A percentile compares a stretch with the other conserved stretches of the same genome.
Conservation (phyloP, 2,797 vertebrate species). For the Yasuhikotakia modesta region DNA sequence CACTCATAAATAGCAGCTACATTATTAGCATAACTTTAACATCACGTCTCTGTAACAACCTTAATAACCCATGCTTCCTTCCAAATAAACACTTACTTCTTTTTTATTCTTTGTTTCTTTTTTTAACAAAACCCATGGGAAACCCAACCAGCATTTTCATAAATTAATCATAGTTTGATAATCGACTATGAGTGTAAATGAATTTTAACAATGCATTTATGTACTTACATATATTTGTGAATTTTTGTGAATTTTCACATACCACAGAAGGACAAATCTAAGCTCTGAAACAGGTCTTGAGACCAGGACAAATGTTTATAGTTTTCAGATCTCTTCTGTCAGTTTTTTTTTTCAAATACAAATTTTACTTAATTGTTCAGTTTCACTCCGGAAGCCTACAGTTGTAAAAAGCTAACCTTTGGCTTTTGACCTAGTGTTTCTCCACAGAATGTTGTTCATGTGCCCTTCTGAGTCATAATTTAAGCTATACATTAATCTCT, state of each 20-base stretch:
- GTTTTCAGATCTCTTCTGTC: not conserved
- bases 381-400: not conserved
- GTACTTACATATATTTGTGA: too few relatives aligned
- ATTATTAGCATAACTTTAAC: constrained; percentile 4
- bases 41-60: not conserved
- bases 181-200: too few relatives aligned
- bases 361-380: not conserved
- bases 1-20: not conserved
- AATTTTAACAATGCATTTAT: too few relatives aligned
- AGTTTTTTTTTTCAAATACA: not conserved
- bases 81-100: not conserved
- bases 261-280: too few relatives aligned
- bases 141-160: too few relatives aligned
- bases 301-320: not conserved
- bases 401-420: constrained; percentile 3
- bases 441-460: not conserved
- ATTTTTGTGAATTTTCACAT: too few relatives aligned
- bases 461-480: constrained; percentile 23
- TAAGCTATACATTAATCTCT: not conserved
- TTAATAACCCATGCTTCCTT: not conserved
- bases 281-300: too few relatives aligned
- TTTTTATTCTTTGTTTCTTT: not conserved
- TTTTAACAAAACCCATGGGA: too few relatives aligned
- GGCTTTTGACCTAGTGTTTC: constrained; percentile 7
- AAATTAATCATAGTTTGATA: too few relatives aligned